Evolutionary conservation across 2,797 vertebrate species (phyloP).

Genomic region (Chelidonichthys spinosus): DNA sequence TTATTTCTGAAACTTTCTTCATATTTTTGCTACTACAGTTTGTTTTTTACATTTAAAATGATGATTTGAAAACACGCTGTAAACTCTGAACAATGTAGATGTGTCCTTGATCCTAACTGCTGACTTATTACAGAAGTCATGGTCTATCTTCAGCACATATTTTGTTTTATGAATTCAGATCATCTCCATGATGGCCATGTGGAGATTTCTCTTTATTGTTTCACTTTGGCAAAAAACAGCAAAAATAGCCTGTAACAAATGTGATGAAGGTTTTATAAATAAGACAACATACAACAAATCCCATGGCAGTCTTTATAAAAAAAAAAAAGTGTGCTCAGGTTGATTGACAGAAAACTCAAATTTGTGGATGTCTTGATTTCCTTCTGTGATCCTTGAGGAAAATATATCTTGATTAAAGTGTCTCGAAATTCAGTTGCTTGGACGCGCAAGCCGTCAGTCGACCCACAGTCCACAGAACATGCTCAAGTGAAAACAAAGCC

Average conservation of each 20-base stretch:
- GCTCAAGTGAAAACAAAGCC: not conserved
- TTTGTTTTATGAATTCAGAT: not conserved
- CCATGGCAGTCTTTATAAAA: not conserved
- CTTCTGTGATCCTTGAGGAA: not conserved
- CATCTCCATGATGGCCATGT: not conserved
- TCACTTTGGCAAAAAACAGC: not conserved
- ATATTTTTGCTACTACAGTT: not conserved
- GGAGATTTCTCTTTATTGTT: not conserved
- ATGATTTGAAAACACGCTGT: not conserved
- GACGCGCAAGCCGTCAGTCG: not conserved
- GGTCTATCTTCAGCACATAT: not conserved
- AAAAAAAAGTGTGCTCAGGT: not conserved
- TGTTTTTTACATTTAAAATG: not conserved
- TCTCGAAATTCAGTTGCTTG: not conserved
- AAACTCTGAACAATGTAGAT: not conserved
- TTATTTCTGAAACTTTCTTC: constrained; percentile 11
- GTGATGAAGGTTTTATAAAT: no score
- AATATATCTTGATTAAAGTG: not conserved
- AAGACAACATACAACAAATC: not conserved
- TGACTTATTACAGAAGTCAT: not conserved
- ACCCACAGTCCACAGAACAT: no score
- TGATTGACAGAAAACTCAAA: not conserved
- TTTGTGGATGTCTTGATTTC: not conserved
- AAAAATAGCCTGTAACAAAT: not conserved
- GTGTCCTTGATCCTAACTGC: not conserved